A percentile compares a stretch with the other conserved stretches of the same genome.
These are phyloP conservation scores for Desmophyllum pertusum DNA, from an alignment of 92 coral and sea anemone species.

Conservation along the genomic window DNA sequence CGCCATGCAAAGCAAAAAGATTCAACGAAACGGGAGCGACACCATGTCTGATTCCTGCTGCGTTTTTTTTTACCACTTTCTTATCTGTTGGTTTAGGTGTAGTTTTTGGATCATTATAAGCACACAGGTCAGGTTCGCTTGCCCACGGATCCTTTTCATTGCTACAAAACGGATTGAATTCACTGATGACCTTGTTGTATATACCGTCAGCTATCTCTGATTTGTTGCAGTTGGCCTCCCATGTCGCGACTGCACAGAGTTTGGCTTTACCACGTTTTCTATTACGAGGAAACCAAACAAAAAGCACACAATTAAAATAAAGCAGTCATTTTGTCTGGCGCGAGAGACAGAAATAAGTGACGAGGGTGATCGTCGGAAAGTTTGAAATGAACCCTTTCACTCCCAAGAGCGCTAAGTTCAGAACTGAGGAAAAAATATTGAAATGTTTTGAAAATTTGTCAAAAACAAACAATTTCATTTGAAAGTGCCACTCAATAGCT, in stretches of 20 bases:
- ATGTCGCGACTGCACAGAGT: neutral
- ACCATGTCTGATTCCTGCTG: neutral
- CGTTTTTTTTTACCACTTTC: neutral
- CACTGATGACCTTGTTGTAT: neutral
- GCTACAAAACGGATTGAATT: neutral
- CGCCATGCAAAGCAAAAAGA: neutral
- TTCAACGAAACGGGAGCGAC: neutral
- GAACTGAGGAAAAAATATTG: too few relatives aligned
- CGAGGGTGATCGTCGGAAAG: too few relatives aligned
- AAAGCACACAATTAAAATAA: neutral
- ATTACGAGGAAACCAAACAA: neutral
- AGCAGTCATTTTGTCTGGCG: too few relatives aligned
- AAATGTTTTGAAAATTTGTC: too few relatives aligned
- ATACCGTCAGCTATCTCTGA: neutral
- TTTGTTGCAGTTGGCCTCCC: neutral
- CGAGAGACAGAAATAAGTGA: too few relatives aligned
- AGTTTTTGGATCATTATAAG: neutral
- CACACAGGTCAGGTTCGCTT: neutral
- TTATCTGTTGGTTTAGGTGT: too few relatives aligned
- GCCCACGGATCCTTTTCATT: neutral
- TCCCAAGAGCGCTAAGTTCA: too few relatives aligned
- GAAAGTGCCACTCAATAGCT: too few relatives aligned
- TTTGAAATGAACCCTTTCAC: too few relatives aligned
- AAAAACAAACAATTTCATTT: too few relatives aligned
- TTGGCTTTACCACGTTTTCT: slow-evolving; percentile 3